Evolutionary conservation across 92 coral and sea anemone species (phyloP), one percentile per base, ranked within the genome.

Genomic region (Hydrozoanthus gracilis): DNA sequence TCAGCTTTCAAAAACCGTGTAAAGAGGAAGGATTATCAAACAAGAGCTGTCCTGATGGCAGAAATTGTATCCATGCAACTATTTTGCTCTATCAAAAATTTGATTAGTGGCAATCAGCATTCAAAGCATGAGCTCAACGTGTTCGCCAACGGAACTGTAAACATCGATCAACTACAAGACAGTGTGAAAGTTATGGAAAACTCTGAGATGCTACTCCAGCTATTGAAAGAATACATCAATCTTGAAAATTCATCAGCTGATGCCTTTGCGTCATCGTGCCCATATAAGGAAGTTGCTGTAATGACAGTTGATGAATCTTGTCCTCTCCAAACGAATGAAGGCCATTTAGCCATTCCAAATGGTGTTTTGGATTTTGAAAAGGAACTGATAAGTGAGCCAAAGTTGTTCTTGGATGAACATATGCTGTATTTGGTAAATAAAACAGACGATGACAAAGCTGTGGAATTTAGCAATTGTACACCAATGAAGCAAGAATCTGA

Each of bases 51-150:
- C 8, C 72, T 96, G 10, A 89, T 96, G 14, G 88, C 94, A 44
- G 99, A 96, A 44, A 77, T 96, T 16, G 79, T 95, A 60, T 95
- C 99, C 0, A 95, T 93, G 99, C 99, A 96, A 51, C 87, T 96
- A 4, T 96, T 90, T 85, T 93, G 95, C 83, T 89, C 96, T 10
- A 39, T 96, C 14, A 90, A 83, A 76, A 87, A 82, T 61, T 16
- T 88, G 50, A 87, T 95, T 5, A 85, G 86, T 13, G 85, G 88
- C 13, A 73, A 84, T 12, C 47, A 35, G 15, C 48, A 20, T 48
- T 58, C 56, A 44, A 46, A 64, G 45, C 50, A 48, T 8, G 61
- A 54, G 11, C 20, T 9, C 12, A 76, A 76, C n/a, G 15, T 45
- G 4, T 14, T 8, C 7, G 47, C 46, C 16, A 71, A 83, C 56